A percentile compares a stretch with the other conserved stretches of the same genome.
Evolutionary conservation across 2,113 vertebrate genomes (phyloP).

Genomic region (Agapornis roseicollis): DNA sequence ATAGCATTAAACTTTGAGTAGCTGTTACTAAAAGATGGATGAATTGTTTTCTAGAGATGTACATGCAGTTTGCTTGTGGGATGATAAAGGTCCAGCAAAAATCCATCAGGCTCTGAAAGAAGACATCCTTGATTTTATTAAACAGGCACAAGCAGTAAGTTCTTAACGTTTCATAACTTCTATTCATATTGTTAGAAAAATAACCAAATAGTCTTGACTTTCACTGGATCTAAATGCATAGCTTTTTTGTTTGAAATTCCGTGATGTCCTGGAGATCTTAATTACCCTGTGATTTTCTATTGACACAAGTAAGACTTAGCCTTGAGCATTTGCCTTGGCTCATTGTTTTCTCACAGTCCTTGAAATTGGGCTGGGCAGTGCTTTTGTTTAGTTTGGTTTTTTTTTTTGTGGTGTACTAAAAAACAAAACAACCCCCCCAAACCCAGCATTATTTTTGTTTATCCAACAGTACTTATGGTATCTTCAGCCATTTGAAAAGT

Average conservation of each 20-base stretch:
- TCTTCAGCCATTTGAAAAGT: neutral
- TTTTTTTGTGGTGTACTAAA: neutral
- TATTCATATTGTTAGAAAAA: neutral
- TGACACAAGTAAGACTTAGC: neutral
- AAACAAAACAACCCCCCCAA: neutral
- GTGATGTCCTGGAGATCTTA: neutral
- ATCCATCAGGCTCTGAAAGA: conserved; percentile 99
- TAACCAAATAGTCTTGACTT: neutral
- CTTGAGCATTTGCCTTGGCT: conserved; percentile 9
- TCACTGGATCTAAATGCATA: neutral
- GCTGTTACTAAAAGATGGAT: conserved; percentile 8
- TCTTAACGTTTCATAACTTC: neutral
- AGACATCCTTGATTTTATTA: conserved; percentile 98
- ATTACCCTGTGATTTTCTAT: neutral
- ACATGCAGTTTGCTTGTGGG: conserved; percentile 97
- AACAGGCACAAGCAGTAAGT: conserved; percentile 98
- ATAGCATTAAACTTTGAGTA: neutral
- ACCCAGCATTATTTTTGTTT: neutral
- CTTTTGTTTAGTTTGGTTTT: neutral
- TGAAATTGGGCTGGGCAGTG: neutral
- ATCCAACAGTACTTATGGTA: neutral
- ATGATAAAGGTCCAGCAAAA: conserved; percentile 98
- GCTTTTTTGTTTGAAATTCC: neutral
- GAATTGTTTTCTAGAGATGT: conserved; percentile 85
- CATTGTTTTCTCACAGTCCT: neutral